A percentile compares a stretch with the other conserved stretches of the same genome.
Conservation (phyloP, 2,888 invertebrate genomes). For the Bombylius major region DNA sequence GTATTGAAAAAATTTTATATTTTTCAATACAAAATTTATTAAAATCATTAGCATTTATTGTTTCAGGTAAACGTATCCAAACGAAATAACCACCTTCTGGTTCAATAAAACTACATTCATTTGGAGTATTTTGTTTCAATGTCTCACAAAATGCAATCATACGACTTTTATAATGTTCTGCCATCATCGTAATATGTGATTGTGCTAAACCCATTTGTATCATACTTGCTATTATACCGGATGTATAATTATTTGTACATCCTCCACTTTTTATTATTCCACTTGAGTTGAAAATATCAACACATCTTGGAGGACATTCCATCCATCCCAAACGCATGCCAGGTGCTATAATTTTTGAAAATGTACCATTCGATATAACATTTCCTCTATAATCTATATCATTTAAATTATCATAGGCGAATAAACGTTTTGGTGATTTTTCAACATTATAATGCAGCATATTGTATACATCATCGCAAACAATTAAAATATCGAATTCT, state of each 20-base stretch:
- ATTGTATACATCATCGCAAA: constrained; percentile 54
- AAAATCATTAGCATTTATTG: constrained; percentile 32
- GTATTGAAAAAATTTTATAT: constrained; percentile 37
- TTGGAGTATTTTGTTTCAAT: constrained; percentile 36
- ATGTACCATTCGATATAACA: constrained; percentile 50
- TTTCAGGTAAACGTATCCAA: constrained; percentile 42
- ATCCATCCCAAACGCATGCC: constrained; percentile 53
- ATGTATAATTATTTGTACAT: constrained; percentile 45
- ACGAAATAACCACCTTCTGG: constrained; percentile 48
- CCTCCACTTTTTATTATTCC: constrained; percentile 45
- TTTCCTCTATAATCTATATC: constrained; percentile 38
- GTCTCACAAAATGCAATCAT: constrained; percentile 34
- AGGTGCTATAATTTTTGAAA: constrained; percentile 51
- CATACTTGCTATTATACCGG: constrained; percentile 41
- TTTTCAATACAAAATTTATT: constrained; percentile 33
- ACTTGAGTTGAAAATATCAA: constrained; percentile 33
- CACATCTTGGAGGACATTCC: constrained; percentile 40
- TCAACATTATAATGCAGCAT: constrained; percentile 39
- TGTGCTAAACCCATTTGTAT: constrained; percentile 41
- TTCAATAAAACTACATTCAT: constrained; percentile 31
- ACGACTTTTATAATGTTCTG: constrained; percentile 36
- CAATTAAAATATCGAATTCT: constrained; percentile 36
- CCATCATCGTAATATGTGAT: constrained; percentile 34
- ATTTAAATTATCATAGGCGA: constrained; percentile 39
- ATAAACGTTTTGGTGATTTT: constrained; percentile 39